A percentile compares a stretch with the other conserved stretches of the same genome.
phyloP scores from a whole-genome alignment of 2,113 vertebrate genomes.

The Perca fluviatilis region DNA sequence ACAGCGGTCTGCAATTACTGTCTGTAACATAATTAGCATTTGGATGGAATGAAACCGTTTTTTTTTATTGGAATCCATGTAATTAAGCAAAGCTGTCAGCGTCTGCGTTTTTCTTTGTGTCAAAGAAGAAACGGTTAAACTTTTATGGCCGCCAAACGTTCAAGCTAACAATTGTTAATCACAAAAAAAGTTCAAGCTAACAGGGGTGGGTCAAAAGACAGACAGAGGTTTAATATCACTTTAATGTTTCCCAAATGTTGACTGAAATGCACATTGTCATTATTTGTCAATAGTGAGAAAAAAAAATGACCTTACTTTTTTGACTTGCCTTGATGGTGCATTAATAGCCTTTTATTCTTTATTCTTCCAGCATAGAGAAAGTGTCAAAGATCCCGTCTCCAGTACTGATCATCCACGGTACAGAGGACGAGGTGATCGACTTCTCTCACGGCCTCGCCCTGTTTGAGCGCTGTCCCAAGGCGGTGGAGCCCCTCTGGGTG shows the following conservation, averaged over 20 bases:
- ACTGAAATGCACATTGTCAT: not conserved
- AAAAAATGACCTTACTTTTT: not conserved
- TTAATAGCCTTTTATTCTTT: not conserved
- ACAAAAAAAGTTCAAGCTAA: not conserved
- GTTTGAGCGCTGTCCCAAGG: constrained; percentile 96
- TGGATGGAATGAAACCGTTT: not conserved
- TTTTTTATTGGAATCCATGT: not conserved
- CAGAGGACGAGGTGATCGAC: constrained; percentile 98
- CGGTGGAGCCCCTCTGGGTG: constrained; percentile 98
- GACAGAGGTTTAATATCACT: not conserved
- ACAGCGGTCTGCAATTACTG: not conserved
- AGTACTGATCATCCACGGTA: constrained; percentile 98
- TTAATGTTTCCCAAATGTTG: not conserved
- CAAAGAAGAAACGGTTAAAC: not conserved
- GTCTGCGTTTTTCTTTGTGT: not conserved
- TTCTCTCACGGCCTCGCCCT: constrained; percentile 97
- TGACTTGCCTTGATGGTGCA: not conserved
- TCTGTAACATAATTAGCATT: not conserved
- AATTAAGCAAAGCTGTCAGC: not conserved
- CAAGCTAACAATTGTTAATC: too few species aligned
- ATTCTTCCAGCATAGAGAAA: constrained; percentile 92
- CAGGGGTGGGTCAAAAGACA: not conserved
- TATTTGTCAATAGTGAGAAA: not conserved
- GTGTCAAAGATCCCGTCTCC: constrained; percentile 98
- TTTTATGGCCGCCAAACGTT: not conserved